A percentile compares a stretch with the other conserved stretches of the same genome.
These are phyloP conservation scores for Alouatta caraya DNA, from an alignment of 2,797 vertebrate genomes.

Conservation along the genomic window DNA sequence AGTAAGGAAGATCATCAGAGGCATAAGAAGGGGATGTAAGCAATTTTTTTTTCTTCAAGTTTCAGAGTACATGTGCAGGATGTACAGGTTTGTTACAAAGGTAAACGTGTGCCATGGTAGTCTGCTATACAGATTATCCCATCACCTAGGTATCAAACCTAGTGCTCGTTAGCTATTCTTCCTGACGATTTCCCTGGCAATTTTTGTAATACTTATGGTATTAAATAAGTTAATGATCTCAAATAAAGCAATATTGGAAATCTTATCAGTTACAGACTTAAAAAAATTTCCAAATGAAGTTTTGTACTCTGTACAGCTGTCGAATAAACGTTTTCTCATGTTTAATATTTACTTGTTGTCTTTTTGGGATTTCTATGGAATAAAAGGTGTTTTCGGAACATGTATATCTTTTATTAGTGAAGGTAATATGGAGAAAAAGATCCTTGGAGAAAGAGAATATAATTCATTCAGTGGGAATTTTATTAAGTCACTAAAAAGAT, in stretches of 20 bases:
- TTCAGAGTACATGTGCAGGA: neutral
- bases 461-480: neutral
- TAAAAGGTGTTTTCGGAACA: neutral
- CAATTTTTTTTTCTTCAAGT: neutral
- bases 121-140: neutral
- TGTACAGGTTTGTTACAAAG: neutral
- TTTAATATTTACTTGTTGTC: neutral
- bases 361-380: neutral
- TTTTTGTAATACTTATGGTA: neutral
- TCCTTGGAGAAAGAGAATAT: neutral
- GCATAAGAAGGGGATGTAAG: neutral
- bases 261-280: neutral
- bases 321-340: neutral
- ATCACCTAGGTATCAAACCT: neutral
- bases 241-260: neutral
- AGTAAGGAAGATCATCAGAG: neutral
- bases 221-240: conserved; percentile 2
- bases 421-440: neutral
- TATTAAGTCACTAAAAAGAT: conserved; percentile 6
- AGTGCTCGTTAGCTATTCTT: neutral
- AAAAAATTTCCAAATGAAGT: neutral
- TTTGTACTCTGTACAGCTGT: neutral
- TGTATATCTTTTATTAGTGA: neutral
- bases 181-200: neutral
- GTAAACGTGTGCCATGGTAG: neutral